Evolutionary conservation across 2,797 vertebrate species (phyloP).

Genomic region (Australoheros facetus): DNA sequence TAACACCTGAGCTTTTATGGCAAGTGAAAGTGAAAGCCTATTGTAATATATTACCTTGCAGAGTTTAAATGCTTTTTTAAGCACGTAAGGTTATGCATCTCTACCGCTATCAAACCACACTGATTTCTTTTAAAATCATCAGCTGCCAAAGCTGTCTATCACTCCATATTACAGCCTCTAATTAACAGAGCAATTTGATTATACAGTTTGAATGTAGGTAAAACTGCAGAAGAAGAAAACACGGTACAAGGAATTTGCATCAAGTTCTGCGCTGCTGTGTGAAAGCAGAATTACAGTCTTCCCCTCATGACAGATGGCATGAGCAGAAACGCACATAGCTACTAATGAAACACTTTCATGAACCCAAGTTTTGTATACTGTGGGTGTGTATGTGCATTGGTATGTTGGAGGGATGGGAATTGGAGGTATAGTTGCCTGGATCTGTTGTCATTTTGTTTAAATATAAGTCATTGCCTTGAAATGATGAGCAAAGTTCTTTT

Average conservation of each 20-base stretch:
- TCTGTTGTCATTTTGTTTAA: slow-evolving; percentile 16
- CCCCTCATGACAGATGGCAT: slow-evolving; percentile 51
- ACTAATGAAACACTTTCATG: slow-evolving; percentile 35
- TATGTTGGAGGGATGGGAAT: background rate
- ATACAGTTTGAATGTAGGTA: background rate
- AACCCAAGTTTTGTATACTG: background rate
- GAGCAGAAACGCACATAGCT: slow-evolving; percentile 19
- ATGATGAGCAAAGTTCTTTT: background rate
- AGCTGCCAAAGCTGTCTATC: slow-evolving; percentile 14
- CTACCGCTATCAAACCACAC: background rate
- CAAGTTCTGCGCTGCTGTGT: slow-evolving; percentile 11
- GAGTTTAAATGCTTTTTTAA: background rate
- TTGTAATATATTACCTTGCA: background rate
- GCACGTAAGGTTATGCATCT: background rate
- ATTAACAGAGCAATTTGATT: background rate
- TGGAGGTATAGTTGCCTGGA: slow-evolving; percentile 3
- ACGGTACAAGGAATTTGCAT: background rate
- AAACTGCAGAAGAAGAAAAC: background rate
- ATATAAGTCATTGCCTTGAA: slow-evolving; percentile 5
- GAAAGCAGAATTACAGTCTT: slow-evolving; percentile 45
- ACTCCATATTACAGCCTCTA: background rate
- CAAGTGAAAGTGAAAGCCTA: slow-evolving; percentile 2
- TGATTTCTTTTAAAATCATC: background rate
- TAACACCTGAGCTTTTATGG: background rate
- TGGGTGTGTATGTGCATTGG: background rate